These are phyloP conservation scores for Eptatretus burgeri DNA, from an alignment of 2,113 vertebrate species.

Conservation along the genomic window DNA sequence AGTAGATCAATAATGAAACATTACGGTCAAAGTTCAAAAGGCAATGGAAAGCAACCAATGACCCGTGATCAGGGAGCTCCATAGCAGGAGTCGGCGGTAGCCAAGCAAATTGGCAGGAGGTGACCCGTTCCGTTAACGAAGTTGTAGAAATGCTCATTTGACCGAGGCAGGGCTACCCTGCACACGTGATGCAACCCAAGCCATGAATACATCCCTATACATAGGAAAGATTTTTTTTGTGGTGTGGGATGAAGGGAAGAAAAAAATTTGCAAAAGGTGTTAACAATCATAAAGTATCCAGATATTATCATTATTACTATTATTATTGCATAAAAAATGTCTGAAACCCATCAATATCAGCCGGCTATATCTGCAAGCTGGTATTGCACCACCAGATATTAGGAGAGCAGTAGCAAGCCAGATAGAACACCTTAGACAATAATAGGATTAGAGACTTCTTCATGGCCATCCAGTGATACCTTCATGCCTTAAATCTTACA, in stretches of 20 bases:
- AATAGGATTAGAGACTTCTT: background rate
- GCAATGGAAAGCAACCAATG: too few species aligned
- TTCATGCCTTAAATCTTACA: background rate
- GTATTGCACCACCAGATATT: background rate
- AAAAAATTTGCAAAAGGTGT: background rate
- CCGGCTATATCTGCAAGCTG: background rate
- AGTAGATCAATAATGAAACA: too few species aligned
- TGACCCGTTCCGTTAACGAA: too few species aligned
- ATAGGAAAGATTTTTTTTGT: background rate
- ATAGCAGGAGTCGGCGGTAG: too few species aligned
- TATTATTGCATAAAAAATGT: background rate
- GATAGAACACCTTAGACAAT: background rate
- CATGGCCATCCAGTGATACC: background rate
- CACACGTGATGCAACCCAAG: slow-evolving; percentile 23
- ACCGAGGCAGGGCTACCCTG: slow-evolving; percentile 20
- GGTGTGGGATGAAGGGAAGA: background rate
- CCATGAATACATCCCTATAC: slow-evolving; percentile 20
- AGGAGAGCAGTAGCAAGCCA: background rate
- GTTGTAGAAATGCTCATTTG: slow-evolving; percentile 14
- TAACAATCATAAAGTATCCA: background rate
- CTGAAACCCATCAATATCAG: background rate
- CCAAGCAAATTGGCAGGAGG: too few species aligned
- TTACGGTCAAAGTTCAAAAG: too few species aligned
- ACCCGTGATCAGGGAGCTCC: too few species aligned
- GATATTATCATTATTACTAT: background rate